Evolutionary conservation across 2,888 invertebrate species (phyloP), one percentile per base, ranked within the genome.

Genomic region (Chloroclystis v-ata): DNA sequence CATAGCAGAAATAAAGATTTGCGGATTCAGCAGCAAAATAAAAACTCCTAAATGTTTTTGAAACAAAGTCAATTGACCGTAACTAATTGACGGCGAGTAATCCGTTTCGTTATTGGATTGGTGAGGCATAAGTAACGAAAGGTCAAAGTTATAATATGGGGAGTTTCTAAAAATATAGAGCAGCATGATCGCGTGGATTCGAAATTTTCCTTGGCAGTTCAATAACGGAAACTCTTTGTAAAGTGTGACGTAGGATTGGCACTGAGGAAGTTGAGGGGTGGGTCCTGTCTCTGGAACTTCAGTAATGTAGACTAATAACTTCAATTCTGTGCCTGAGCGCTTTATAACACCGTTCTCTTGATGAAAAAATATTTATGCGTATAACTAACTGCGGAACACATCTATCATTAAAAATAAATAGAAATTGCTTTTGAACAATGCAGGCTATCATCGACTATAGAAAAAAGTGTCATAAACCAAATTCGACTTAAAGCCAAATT

Each of bases 221-320:
- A 35, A 35, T 35, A 35, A 35, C 35, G 35, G 35, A 35, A 35
- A 35, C 35, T 35, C 35, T 35, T 20, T 35, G 20, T 35, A 24
- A 35, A 20, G 35, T 35, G 20, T 35, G 35, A 35, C 35, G 35
- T 35, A 20, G 16, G 35, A 35, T 35, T 35, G 20, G 35, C 35
- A 24, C 35, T 33, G 35, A 35, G 35, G 35, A 35, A 35, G 35
- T 35, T 35, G 20, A 20, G 20, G 20, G 20, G 7, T 10, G 20
- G 20, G 20, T 20, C 20, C 10, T 8, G 35, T 35, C 16, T 16
- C 7, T 10, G 3, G 35, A 35, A 20, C 20, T 26, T 26, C 26
- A 26, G 9, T 39, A 41, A 20, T 32, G 8, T 20, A 5, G 3
- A 20, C 20, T 20, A 20, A 20, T 20, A 20, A 20, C 20, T 20